Conservation (phyloP, 1,140 invertebrate species). For the Heliconius hermathena region DNA sequence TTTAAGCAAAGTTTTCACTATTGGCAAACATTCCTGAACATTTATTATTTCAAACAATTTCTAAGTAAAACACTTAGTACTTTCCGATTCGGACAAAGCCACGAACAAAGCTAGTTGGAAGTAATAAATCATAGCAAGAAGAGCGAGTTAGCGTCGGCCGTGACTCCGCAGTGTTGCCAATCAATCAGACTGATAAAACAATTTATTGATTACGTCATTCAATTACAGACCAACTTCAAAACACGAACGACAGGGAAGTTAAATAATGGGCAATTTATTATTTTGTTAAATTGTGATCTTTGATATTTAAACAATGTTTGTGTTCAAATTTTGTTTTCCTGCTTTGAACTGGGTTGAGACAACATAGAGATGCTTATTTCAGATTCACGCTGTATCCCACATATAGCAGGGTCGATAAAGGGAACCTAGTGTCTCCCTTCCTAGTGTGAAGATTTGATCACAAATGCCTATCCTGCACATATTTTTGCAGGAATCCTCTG, state of each 20-base stretch:
- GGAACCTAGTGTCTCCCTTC: too few species aligned
- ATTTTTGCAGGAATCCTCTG: neutral
- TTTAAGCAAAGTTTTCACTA: too few species aligned
- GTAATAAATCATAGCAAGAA: conserved; percentile 13
- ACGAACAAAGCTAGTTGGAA: neutral
- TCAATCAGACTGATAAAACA: conserved; percentile 56
- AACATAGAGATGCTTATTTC: too few species aligned
- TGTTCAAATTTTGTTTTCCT: too few species aligned
- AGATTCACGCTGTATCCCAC: too few species aligned
- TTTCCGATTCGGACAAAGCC: neutral
- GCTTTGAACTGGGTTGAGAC: too few species aligned
- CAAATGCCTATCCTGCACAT: conserved; percentile 14
- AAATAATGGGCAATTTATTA: conserved; percentile 1
- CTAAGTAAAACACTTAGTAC: too few species aligned
- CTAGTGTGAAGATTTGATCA: too few species aligned
- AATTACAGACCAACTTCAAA: conserved; percentile 46
- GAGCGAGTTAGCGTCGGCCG: conserved; percentile 12
- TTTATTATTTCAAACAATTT: neutral
- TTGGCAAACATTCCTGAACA: neutral
- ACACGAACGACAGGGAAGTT: conserved; percentile 26
- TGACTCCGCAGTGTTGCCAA: conserved; percentile 31
- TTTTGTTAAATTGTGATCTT: neutral
- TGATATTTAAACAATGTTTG: too few species aligned
- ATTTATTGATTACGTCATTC: conserved; percentile 60
- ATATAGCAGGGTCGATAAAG: too few species aligned